A percentile compares a stretch with the other conserved stretches of the same genome.
phyloP scores from a whole-genome alignment of 2,797 vertebrate species.

The Pangasius krempfi region DNA sequence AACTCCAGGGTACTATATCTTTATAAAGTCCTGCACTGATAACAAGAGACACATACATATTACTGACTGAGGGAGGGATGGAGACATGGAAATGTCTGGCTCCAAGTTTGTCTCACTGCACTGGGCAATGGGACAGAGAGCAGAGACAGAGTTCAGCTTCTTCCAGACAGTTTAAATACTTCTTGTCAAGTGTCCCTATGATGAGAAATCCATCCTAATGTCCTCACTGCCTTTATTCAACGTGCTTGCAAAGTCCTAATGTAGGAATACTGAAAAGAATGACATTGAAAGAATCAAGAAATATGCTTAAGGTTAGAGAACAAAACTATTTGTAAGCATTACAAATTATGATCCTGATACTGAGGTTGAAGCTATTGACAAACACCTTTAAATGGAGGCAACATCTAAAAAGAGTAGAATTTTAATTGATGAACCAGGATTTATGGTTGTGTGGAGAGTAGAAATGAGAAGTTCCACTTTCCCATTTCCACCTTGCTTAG shows the following conservation, averaged over 20 bases:
- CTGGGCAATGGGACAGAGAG: constrained; percentile 1
- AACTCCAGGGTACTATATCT: not conserved
- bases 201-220: constrained; percentile 51
- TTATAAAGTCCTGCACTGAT: constrained; percentile 17
- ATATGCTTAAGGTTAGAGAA: not conserved
- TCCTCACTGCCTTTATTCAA: constrained; percentile 14
- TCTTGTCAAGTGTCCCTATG: constrained; percentile 39
- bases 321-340: not conserved
- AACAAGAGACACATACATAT: constrained; percentile 6
- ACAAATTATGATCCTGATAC: not conserved
- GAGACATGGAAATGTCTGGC: constrained; percentile 32
- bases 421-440: not conserved
- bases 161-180: constrained; percentile 28
- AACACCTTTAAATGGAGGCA: not conserved
- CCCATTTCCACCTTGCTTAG: not conserved
- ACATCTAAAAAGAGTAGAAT: not conserved
- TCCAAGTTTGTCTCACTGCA: constrained; percentile 37
- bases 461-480: not conserved
- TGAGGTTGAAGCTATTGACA: not conserved
- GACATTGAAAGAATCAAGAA: not conserved
- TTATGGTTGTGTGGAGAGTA: too few species aligned
- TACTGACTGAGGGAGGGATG: not conserved
- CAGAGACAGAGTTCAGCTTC: constrained; percentile 9
- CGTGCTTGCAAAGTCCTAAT: not conserved
- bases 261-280: not conserved